Evolutionary conservation across 2,113 vertebrate genomes (phyloP).

Genomic region (Nestor notabilis): DNA sequence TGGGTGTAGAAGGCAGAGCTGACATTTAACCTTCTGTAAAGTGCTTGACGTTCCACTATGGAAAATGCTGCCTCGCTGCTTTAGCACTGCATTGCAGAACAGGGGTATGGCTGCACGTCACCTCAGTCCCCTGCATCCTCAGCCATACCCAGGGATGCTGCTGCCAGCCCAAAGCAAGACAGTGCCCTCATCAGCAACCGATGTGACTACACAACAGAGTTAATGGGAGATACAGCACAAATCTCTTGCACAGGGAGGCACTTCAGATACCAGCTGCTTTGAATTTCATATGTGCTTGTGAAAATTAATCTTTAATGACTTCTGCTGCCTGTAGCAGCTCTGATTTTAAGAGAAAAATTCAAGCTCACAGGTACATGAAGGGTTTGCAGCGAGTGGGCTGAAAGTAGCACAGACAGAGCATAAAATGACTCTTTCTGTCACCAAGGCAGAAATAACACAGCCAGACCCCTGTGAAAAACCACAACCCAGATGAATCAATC

Average conservation of each 20-base stretch:
- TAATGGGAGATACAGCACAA: background rate
- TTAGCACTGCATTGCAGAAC: background rate
- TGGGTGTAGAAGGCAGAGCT: background rate
- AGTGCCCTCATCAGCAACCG: rapidly evolving
- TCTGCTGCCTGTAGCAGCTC: background rate
- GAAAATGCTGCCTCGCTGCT: background rate
- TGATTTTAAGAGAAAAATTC: background rate
- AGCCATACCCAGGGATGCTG: background rate
- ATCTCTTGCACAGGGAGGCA: background rate
- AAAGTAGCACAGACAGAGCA: background rate
- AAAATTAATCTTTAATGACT: background rate
- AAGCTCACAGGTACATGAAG: rapidly evolving
- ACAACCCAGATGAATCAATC: background rate
- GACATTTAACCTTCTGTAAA: conserved; percentile 22
- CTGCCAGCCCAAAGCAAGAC: background rate
- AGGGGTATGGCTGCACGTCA: background rate
- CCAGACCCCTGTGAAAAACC: background rate
- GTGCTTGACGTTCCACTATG: background rate
- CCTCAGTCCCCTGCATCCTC: background rate
- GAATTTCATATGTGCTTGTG: background rate
- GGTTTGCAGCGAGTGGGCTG: background rate
- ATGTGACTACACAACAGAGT: background rate
- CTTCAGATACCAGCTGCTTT: background rate
- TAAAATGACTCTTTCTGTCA: background rate
- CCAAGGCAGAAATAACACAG: background rate